A percentile compares a stretch with the other conserved stretches of the same genome.
phyloP scores from a whole-genome alignment of 2,797 vertebrate genomes.

The Myotis planiceps region DNA sequence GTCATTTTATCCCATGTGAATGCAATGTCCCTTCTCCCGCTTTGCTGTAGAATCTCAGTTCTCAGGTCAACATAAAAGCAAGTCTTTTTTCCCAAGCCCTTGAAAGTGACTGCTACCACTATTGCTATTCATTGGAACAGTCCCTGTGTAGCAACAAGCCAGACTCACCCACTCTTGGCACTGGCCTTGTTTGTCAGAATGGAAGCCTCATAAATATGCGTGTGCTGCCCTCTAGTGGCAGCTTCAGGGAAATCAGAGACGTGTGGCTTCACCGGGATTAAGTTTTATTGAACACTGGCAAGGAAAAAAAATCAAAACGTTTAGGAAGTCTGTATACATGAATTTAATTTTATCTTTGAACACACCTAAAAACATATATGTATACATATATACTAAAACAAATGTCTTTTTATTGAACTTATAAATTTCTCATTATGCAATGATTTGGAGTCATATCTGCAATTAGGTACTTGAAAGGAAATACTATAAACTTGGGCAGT shows the following conservation, averaged over 20 bases:
- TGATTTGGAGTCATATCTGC: neutral
- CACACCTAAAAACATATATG: neutral
- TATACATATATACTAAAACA: neutral
- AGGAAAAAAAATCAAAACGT: neutral
- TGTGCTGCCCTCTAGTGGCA: slow-evolving; percentile 70
- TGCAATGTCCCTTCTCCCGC: neutral
- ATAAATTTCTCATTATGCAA: neutral
- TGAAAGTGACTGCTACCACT: neutral
- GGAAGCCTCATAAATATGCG: neutral
- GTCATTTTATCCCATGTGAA: neutral
- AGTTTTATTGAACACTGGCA: neutral
- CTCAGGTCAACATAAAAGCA: neutral
- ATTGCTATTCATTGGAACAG: neutral
- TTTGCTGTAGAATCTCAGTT: neutral
- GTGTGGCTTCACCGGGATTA: neutral
- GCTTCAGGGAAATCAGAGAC: neutral
- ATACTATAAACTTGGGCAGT: neutral
- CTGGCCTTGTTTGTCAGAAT: neutral
- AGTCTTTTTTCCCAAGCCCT: neutral
- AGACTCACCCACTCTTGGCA: neutral
- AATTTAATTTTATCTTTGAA: slow-evolving; percentile 16
- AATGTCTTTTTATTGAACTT: neutral
- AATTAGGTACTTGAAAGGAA: slow-evolving; percentile 5
- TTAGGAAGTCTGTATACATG: neutral
- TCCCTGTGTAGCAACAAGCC: neutral